Base-by-base conservation (phyloP, 2,113 vertebrate genomes). In the Phalacrocorax brasilianus region DNA sequence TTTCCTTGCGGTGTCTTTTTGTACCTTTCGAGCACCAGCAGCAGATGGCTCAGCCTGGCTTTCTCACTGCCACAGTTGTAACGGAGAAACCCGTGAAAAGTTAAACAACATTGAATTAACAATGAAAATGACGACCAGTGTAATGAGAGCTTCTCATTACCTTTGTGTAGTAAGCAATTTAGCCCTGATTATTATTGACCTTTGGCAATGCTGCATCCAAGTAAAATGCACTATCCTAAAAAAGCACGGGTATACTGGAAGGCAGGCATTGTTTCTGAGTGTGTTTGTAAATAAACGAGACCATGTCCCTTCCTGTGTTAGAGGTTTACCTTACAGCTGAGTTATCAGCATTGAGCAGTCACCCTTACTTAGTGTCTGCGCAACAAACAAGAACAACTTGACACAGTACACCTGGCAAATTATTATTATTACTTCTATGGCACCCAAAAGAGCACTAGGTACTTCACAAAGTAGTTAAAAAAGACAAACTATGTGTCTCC, bases 111-210 rank as follows among this genome's bases (percentile, higher is more conserved):
- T 1, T 52, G 91, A 92, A 97, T 95, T 97, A 95, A 90, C 85
- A 95, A 92, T 59, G 82, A 95, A 97, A 97, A 96, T 78, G 74
- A 96, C 61, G 85, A 85, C 65, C 5, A 32, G 76, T 85, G 56
- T 97, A 96, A 97, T 95, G 93, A 95, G 73, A 95, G 70, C 33
- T 1, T 91, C 96, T 94, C 91, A 92, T 93, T 97, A 97, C 88
- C 63, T 91, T 89, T 95, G 63, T 11, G 2, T 40, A 45, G 70
- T 63, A 93, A 97, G 85, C 85, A 91, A 94, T 93, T 97, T 93
- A 97, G 74, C 74, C 74, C 66, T 94, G 83, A 96, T 85, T 85
- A 93, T 93, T 91, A 91, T 8, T 75, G 92, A 97, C 88, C 91
- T 91, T 72, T 63, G 52, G 76, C 8, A 23, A 96, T 79, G 88